Base-by-base conservation (phyloP, 2,797 vertebrate species). In the Macropus fuliginosus region DNA sequence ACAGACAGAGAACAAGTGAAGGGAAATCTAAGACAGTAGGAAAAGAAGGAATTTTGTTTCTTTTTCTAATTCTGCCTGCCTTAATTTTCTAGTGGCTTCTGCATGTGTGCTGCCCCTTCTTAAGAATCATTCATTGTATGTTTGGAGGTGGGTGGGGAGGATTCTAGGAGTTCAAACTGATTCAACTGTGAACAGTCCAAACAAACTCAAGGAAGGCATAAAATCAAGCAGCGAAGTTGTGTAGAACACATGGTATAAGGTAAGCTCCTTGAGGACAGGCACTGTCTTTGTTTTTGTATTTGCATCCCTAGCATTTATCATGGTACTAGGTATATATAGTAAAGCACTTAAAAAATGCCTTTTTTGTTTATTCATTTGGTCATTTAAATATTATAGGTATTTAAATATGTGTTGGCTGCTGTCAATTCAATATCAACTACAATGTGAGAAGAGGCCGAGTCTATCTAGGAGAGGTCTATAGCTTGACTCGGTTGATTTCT, bases 161-260 rank as follows among this genome's bases (percentile, higher is more conserved):
- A 46, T 81, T 46, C 9, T 81, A 9, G 18, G 40, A 81, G 0
- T 81, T 81, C 8, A 81, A 9, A 81, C 40, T 81, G 40, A 46
- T 24, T 27, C 40, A 81, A 56, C 93, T 95, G 52, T 55, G 46
- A 95, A 59, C 54, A 92, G n/a, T 57, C 74, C 89, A 95, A 95
- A 62, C 40, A 92, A 5, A 6, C 95, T 87, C 89, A 54, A 92
- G 0, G 0, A 92, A 96, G 57, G 81, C 95, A 91, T 91, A 93
- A 96, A 97, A 95, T 92, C 92, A 91, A 74, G 56, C 40, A 89
- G 21, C 52, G 93, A 95, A 92, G 94, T 93, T 56, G 59, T 66
- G 96, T 94, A 50, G 59, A 59, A 52, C 66, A 57, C 13, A 92
- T 24, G 59, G 29, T 94, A 95, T 50, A 81, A 81, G 24, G 40